A percentile compares a stretch with the other conserved stretches of the same genome.
phyloP scores from a whole-genome alignment of 1,140 invertebrate genomes.

The Anagrus nilaparvatae region DNA sequence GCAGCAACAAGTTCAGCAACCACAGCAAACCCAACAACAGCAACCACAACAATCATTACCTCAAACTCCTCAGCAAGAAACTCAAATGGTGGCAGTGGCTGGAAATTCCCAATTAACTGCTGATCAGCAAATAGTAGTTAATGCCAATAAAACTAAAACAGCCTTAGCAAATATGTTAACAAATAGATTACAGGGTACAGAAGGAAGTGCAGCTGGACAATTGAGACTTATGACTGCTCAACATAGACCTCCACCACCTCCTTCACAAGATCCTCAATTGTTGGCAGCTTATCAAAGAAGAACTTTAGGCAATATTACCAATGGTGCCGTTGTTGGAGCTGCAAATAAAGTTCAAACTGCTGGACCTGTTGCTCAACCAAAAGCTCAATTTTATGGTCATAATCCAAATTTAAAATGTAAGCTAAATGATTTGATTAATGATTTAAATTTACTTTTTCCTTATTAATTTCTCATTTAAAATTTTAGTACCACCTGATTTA shows the following conservation, averaged over 20 bases:
- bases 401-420: constrained; percentile 71
- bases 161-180: constrained; percentile 90
- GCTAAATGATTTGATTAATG: constrained; percentile 21
- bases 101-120: constrained; percentile 36
- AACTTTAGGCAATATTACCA: constrained; percentile 42
- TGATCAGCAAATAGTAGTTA: constrained; percentile 56
- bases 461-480: constrained; percentile 27
- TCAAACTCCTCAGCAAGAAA: constrained; percentile 29
- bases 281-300: constrained; percentile 39
- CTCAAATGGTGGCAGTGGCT: constrained; percentile 27
- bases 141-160: constrained; percentile 89
- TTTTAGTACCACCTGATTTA: constrained; percentile 69
- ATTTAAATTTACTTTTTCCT: constrained; percentile 19
- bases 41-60: constrained; percentile 39
- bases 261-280: constrained; percentile 39
- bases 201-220: constrained; percentile 57
- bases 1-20: constrained; percentile 26
- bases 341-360: constrained; percentile 42
- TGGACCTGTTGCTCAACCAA: constrained; percentile 43
- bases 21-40: constrained; percentile 29
- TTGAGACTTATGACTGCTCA: constrained; percentile 71
- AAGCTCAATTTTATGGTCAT: constrained; percentile 73
- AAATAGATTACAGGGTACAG: constrained; percentile 62
- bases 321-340: constrained; percentile 32
- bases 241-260: constrained; percentile 48